Base-by-base conservation (phyloP, 2,797 vertebrate species). In the Echeneis naucrates region DNA sequence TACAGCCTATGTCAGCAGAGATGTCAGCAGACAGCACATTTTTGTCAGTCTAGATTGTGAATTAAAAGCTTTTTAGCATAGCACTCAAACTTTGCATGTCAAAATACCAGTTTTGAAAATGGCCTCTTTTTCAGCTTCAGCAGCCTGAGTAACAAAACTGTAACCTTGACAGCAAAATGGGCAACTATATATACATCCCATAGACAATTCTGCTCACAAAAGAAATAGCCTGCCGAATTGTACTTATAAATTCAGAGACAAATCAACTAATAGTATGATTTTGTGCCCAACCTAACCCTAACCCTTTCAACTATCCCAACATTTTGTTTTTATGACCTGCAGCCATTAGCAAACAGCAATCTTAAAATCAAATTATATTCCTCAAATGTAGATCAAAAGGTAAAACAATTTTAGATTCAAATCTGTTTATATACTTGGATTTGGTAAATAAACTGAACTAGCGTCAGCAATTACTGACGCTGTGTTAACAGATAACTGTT, bases 1-100 rank as follows among this genome's bases (percentile, higher is more conserved):
- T 24, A 9, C 62, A 50, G 12, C 1, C n/a, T n/a, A n/a, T n/a
- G n/a, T n/a, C n/a, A n/a, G n/a, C n/a, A n/a, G n/a, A 62, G 33
- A 37, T 40, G 19, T 57, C 51, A 11, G 19, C 23, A 35, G 35
- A 50, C 26, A 26, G 8, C 35, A 38, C 1, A 52, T 48, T 21
- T 48, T 10, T 55, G n/a, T 48, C 23, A 55, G 24, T 27, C 66
- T 9, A 64, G 12, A 13, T 68, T 21, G 63, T 42, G 9, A 53
- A 58, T 67, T 23, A n/a, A 69, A 38, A 45, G 30, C 21, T 37
- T 26, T 64, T 40, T 70, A 5, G 2, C 11, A 33, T 4, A 44
- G 2, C 2, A 72, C 21, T 27, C 17, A 32, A 53, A 69, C 1
- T 27, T 19, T 38, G 10, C 42, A 37, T 30, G 26, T 14, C 24